Conservation (phyloP, 2,888 invertebrate species). For the Dinocampus coccinellae region DNA sequence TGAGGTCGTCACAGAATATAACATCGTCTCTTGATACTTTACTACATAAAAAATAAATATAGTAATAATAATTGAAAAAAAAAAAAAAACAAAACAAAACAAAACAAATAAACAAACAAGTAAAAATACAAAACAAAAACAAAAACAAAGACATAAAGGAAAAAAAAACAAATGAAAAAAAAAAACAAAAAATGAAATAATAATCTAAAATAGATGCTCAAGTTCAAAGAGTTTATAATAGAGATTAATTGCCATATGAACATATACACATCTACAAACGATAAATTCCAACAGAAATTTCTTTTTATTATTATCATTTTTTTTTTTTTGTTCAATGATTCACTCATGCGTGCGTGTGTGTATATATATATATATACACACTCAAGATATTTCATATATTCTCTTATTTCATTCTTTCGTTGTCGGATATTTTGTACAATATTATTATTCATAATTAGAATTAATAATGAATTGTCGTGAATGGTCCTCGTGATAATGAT, state of each 20-base stretch:
- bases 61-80: no score
- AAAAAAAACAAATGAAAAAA: constrained; percentile 11
- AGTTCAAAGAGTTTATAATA: constrained; percentile 22
- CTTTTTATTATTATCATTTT: no score
- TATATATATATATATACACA: no score
- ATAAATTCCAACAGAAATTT: constrained; percentile 10
- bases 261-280: constrained; percentile 8
- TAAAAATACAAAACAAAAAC: no score
- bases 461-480: no score
- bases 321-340: background rate
- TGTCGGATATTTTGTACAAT: background rate
- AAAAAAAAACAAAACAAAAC: no score
- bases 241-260: constrained; percentile 28
- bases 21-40: background rate
- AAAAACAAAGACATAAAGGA: constrained; percentile 9
- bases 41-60: no score
- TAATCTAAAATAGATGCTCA: constrained; percentile 12
- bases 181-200: constrained; percentile 18
- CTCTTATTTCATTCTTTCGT: background rate
- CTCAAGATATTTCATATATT: background rate
- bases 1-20: constrained; percentile 5
- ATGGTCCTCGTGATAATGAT: no score
- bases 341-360: background rate
- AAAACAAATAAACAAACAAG: no score
- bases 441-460: background rate